Evolutionary conservation across 1,140 invertebrate genomes (phyloP), one percentile per base, ranked within the genome.

Genomic region (Maconellicoccus hirsutus): DNA sequence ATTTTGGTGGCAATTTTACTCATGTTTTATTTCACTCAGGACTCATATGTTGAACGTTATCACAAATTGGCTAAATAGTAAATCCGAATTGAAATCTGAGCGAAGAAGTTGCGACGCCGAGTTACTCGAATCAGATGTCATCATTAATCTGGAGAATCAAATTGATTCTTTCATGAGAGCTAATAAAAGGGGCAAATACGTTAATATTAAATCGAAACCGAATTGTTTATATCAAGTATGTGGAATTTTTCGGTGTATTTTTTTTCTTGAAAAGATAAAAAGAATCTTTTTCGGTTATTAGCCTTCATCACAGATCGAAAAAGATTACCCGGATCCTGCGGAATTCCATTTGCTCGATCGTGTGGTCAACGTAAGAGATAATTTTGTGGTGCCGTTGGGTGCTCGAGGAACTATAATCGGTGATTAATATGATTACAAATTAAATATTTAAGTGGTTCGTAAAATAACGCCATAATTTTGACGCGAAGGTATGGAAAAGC

Each of bases 341-440:
- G 83, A 82, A 3, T 89, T 86, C 77, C 75, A 82, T 73, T 76
- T 97, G 61, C 88, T 91, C 74, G 94, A 97, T 78, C 83, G 95
- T 70, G 87, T 98, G 39, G 85, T 96, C 1, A 87, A 88, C 74
- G 84, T 91, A 0, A 83, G 87, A 26, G 83, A 86, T 59, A 84
- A 85, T 69, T 89, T 86, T 74, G 84, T 85, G 0, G 90, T 94
- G 8, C 93, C 93, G 0, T 79, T 92, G 14, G 93, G 93, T 4
- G 81, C 85, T 1, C 86, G 85, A 74, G 94, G 94, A 42, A 95
- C 91, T 0, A 83, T 96, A 0, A 86, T 92, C 25, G 91, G 87
- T 23, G 82, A 52, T 8, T 14, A 52, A 8, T 16, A 52, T 16
- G 2, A 52, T 2, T 19, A n/a, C n/a, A 12, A 33, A 33, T 33